Evolutionary conservation across 2,113 vertebrate species (phyloP), one percentile per base, ranked within the genome.

Genomic region (Marcusenius ussheri): DNA sequence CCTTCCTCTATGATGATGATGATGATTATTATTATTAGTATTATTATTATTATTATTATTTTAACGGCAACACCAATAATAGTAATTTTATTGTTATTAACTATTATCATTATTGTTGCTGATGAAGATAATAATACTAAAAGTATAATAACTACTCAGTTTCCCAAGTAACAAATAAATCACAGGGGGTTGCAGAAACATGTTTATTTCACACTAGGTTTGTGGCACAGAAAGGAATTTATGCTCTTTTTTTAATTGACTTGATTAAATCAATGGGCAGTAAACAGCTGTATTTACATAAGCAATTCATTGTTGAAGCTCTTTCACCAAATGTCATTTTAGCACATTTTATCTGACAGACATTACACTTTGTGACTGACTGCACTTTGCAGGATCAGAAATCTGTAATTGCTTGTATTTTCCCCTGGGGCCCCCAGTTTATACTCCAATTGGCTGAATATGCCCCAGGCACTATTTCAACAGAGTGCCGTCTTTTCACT

Each of bases 311-410:
- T 27, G 89, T 58, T 45, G 50, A 35, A 83, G 50, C 49, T 88
- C 80, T 90, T 91, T 91, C 89, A 89, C 53, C 88, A 66, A 77
- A 56, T 91, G 90, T 83, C 90, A 58, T 53, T 86, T 46, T 86
- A 70, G 74, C 10, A 8, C 87, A 70, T 89, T 85, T 84, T 85
- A 35, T 90, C 47, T 66, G 88, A 84, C 84, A 89, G 53, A 74
- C 83, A 87, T 47, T 87, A 51, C 42, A 46, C 45, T 83, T 53
- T 39, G 89, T 91, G 89, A 51, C 89, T 49, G 83, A 62, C 77
- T 90, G 90, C 91, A 93, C 89, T 90, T 92, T 91, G 88, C 80
- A 90, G 89, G 91, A 90, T 91, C 92, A 90, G 90, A 91, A 91
- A 91, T 89, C 90, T 91, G 88, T 91, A 91, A 91, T 91, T 91